Percentiles rank a stretch among this genome's conserved stretches.
phyloP scores from a whole-genome alignment of 2,888 invertebrate species.

The Drosophila macrospina region DNA sequence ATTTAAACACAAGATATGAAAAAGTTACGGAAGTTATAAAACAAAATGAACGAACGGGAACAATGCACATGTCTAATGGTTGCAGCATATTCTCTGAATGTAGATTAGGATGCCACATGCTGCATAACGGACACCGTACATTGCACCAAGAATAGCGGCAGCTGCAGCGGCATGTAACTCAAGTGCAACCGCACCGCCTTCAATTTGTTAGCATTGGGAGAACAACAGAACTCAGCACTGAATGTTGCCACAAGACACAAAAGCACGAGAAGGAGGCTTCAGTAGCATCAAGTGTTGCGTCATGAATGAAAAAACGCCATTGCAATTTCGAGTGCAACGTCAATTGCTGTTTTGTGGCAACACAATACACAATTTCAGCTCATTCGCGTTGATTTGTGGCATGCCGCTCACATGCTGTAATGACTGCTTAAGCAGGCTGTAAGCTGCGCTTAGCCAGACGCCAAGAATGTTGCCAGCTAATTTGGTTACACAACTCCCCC shows the following conservation, averaged over 20 bases:
- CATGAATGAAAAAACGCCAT: slow-evolving; percentile 18
- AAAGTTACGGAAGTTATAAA: too few relatives aligned
- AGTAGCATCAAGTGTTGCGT: slow-evolving; percentile 35
- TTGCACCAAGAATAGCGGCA: slow-evolving; percentile 5
- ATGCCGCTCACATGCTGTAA: slow-evolving; percentile 72
- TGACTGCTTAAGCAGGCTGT: slow-evolving; percentile 67
- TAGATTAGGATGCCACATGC: slow-evolving; percentile 59
- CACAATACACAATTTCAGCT: slow-evolving; percentile 17
- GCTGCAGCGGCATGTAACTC: slow-evolving; percentile 30
- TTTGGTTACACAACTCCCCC: slow-evolving; percentile 56
- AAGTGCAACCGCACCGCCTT: slow-evolving; percentile 59
- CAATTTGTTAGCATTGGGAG: slow-evolving; percentile 10
- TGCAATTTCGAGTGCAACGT: slow-evolving; percentile 31
- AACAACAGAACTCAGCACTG: neutral
- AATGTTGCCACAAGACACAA: slow-evolving; percentile 22
- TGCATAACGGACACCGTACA: slow-evolving; percentile 6
- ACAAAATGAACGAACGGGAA: neutral
- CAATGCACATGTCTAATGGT: slow-evolving; percentile 46
- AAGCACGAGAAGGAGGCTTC: neutral
- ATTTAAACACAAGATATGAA: too few relatives aligned
- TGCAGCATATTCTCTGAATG: slow-evolving; percentile 43
- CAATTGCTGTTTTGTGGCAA: slow-evolving; percentile 21
- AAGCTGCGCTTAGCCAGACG: slow-evolving; percentile 47
- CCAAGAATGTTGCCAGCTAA: slow-evolving; percentile 54
- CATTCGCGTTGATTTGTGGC: slow-evolving; percentile 44